These are phyloP conservation scores for Origma solitaria DNA, from an alignment of 2,113 vertebrate genomes.

Conservation along the genomic window DNA sequence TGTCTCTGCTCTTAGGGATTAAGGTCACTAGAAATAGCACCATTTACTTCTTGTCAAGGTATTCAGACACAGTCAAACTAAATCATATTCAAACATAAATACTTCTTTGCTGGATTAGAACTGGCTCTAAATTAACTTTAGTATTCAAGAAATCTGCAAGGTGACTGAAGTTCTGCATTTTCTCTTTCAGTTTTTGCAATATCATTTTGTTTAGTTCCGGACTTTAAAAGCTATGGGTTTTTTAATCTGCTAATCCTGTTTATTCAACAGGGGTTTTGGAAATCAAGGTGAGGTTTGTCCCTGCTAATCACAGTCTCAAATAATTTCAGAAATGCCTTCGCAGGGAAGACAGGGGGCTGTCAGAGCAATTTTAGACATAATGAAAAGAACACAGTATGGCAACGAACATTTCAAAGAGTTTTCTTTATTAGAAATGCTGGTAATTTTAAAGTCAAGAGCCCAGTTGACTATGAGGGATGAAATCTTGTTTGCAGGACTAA, in stretches of 20 bases:
- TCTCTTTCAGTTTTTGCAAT: neutral
- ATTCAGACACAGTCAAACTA: neutral
- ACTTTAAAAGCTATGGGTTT: neutral
- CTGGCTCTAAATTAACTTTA: neutral
- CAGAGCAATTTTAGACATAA: neutral
- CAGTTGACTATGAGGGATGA: neutral
- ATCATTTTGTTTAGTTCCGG: neutral
- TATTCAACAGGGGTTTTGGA: neutral
- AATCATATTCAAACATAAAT: neutral
- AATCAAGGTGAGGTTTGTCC: neutral
- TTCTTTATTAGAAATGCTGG: neutral
- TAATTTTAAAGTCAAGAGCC: neutral
- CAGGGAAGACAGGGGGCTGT: neutral
- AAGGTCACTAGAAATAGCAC: neutral
- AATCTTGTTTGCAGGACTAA: neutral
- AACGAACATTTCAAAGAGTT: neutral
- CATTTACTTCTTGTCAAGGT: neutral
- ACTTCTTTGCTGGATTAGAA: neutral
- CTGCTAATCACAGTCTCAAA: neutral
- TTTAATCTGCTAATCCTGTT: neutral
- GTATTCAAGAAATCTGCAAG: neutral
- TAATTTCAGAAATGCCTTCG: neutral
- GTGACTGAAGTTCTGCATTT: neutral
- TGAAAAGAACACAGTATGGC: neutral
- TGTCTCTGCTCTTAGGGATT: neutral